Conservation (phyloP, 2,113 vertebrate species). For the Toxotes jaculatrix region DNA sequence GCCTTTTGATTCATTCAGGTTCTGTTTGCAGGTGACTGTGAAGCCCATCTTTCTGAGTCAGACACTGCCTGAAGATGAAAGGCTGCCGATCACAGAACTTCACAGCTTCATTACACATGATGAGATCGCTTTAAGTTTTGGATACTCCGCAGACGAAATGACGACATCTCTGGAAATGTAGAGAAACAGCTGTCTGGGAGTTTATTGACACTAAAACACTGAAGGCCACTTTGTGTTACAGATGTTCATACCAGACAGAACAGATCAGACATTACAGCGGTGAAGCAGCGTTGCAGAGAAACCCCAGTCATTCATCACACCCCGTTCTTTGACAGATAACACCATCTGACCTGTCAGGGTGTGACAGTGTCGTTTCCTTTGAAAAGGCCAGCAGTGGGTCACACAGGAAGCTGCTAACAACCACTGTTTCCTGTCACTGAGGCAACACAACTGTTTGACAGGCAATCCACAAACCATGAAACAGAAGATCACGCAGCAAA, state of each 20-base stretch:
- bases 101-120: no score
- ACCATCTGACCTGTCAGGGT: constrained; percentile 14
- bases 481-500: not conserved
- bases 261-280: constrained; percentile 1
- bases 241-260: constrained; percentile 37
- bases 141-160: not conserved
- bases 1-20: not conserved
- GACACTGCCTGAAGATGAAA: no score
- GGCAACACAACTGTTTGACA: constrained; percentile 30
- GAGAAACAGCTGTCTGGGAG: not conserved
- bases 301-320: not conserved
- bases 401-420: constrained; percentile 49
- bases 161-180: not conserved
- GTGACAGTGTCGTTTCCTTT: constrained; percentile 47
- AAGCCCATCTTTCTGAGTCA: no score
- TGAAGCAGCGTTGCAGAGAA: not conserved
- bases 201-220: not conserved
- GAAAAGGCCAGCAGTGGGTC: not conserved
- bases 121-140: not conserved
- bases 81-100: no score
- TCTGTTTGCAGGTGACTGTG: not conserved
- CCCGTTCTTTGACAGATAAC: not conserved
- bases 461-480: not conserved
- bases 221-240: not conserved
- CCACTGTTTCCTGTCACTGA: constrained; percentile 53